Conservation (phyloP, 2,113 vertebrate species). For the Eonycteris spelaea region DNA sequence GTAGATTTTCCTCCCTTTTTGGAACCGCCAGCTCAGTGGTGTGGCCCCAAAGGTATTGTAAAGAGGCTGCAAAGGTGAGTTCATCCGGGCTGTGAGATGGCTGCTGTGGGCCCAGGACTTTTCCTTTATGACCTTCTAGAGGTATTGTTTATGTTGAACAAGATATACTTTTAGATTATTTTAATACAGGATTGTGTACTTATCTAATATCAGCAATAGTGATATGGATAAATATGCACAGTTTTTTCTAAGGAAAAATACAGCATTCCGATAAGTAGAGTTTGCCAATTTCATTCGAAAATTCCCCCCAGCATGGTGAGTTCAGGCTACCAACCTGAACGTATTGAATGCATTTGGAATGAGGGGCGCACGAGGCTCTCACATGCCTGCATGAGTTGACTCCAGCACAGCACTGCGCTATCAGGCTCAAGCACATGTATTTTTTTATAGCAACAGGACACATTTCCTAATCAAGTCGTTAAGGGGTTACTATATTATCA, state of each 20-base stretch:
- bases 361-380: fast-evolving
- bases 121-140: background rate
- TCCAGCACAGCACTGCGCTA: fast-evolving
- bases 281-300: background rate
- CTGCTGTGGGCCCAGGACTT: background rate
- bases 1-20: background rate
- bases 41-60: background rate
- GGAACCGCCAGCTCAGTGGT: background rate
- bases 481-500: background rate
- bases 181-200: background rate
- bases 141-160: background rate
- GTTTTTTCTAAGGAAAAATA: background rate
- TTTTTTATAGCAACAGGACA: background rate
- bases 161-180: background rate
- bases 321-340: background rate
- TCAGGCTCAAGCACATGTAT: background rate
- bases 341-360: background rate
- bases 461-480: background rate
- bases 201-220: background rate
- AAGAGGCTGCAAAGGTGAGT: background rate
- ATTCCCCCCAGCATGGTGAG: background rate
- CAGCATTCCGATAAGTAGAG: background rate
- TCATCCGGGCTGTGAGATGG: background rate
- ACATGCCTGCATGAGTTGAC: background rate
- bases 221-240: background rate